phyloP scores from a whole-genome alignment of 2,888 invertebrate species.

The Epicampocera succincta region DNA sequence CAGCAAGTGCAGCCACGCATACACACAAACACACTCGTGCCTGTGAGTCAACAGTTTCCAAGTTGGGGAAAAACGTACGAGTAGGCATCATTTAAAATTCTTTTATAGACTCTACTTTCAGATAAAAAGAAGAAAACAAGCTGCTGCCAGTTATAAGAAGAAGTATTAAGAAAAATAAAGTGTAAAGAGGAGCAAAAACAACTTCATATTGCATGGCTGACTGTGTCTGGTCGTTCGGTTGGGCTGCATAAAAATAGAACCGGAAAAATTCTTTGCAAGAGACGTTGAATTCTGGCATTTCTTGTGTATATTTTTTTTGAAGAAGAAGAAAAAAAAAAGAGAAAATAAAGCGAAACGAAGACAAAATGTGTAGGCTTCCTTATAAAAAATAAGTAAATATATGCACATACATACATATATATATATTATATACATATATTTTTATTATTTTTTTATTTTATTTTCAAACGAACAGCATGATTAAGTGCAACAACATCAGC shows the following conservation, averaged over 20 bases:
- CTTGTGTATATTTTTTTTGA: not conserved
- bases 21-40: not conserved
- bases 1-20: not conserved
- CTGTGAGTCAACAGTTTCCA: not conserved
- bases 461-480: not conserved
- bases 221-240: conserved; percentile 3
- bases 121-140: conserved; percentile 6
- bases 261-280: conserved; percentile 67
- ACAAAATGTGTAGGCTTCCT: conserved; percentile 43
- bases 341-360: conserved; percentile 4
- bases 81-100: conserved; percentile 11
- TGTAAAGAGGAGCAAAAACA: conserved; percentile 16
- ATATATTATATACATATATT: too few species aligned
- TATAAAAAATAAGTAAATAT: not conserved
- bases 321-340: not conserved
- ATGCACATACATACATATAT: too few species aligned
- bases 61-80: not conserved
- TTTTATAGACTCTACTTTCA: conserved; percentile 8
- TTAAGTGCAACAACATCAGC: conserved; percentile 29
- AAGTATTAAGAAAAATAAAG: conserved; percentile 3
- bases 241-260: conserved; percentile 60
- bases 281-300: conserved; percentile 52
- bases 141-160: too few species aligned
- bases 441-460: not conserved
- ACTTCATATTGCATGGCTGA: conserved; percentile 16